Evolutionary conservation across 2,888 invertebrate species (phyloP).

Genomic region (Trimorus sp.): DNA sequence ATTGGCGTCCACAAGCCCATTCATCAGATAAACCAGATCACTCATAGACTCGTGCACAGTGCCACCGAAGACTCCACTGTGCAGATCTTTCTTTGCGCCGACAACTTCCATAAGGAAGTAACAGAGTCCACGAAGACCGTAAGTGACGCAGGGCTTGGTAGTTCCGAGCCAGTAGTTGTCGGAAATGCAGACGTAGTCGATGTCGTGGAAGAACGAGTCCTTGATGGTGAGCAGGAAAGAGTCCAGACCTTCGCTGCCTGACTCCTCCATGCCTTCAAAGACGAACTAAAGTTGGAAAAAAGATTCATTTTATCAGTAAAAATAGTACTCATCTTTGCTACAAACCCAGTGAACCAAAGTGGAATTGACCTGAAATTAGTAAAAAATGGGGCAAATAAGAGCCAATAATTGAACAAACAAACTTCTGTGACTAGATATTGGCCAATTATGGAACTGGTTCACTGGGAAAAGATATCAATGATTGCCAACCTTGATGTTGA

Average conservation of each 20-base stretch:
- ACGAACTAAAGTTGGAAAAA: constrained; percentile 88
- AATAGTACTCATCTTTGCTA: too few species aligned
- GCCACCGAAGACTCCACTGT: constrained; percentile 98
- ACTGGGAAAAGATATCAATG: too few species aligned
- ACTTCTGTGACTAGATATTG: too few species aligned
- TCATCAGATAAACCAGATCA: constrained; percentile 93
- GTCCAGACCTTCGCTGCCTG: constrained; percentile 97
- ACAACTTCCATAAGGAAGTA: constrained; percentile 95
- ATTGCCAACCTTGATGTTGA: constrained; percentile 85
- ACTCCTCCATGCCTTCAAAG: constrained; percentile 99
- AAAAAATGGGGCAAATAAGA: too few species aligned
- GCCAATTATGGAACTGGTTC: too few species aligned
- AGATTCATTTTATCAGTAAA: too few species aligned
- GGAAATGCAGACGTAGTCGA: constrained; percentile 98
- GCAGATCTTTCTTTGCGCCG: constrained; percentile 95
- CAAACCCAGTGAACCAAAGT: too few species aligned
- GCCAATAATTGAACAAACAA: too few species aligned
- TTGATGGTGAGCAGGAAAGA: constrained; percentile 88
- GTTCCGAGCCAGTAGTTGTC: constrained; percentile 99
- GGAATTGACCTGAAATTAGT: too few species aligned
- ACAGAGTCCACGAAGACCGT: constrained; percentile 96
- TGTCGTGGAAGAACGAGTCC: constrained; percentile 90
- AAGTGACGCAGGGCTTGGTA: constrained; percentile 98
- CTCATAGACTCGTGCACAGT: constrained; percentile 95
- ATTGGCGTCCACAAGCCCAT: constrained; percentile 90